Base-by-base conservation (phyloP, 2,888 invertebrate species). In the Rhimphoctona megacephalus region DNA sequence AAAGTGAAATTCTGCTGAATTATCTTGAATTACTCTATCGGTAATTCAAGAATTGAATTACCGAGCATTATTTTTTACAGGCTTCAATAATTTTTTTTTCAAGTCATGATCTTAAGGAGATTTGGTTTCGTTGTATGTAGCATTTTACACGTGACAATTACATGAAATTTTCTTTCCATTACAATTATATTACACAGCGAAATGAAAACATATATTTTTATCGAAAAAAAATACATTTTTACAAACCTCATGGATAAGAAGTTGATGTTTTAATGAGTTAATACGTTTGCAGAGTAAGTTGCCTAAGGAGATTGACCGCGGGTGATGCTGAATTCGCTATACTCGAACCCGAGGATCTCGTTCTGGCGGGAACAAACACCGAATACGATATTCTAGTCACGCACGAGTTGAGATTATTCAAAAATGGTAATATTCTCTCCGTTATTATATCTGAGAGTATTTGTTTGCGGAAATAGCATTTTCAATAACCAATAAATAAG, bases 251-350 rank as follows among this genome's bases (percentile, higher is more conserved):
- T n/a, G 14, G 17, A 30, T 30, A 6, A 14, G 30, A 57, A 57
- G 22, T 54, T n/a, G 8, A 9, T 9, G 22, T 25, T 57, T 11
- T 8, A 66, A 66, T n/a, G 66, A 66, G 30, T 67, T 30, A 30
- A 0, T 17, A n/a, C 39, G n/a, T 25, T 43, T 80, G 0, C 93
- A 97, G 98, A 87, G 95, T 98, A 89, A 97, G 97, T 91, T 99
- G 98, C 91, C 95, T 98, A 85, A 95, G 97, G 7, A 96, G 96
- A 89, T 97, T 99, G 90, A 95, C 96, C 81, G 96, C 96, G 90
- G 97, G 97, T 1, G 96, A 96, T 0, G 98, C 97, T 0, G 98
- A 99, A 94, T 97, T 98, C 91, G 97, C 98, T 0, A 96, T 97
- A 17, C 96, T 98, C 91, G 97, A 97, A 78, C 97, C 98, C 0